Percentiles rank a stretch among this genome's conserved stretches.
Evolutionary conservation across 1,140 invertebrate genomes (phyloP).

Genomic region (Sinella curviseta): DNA sequence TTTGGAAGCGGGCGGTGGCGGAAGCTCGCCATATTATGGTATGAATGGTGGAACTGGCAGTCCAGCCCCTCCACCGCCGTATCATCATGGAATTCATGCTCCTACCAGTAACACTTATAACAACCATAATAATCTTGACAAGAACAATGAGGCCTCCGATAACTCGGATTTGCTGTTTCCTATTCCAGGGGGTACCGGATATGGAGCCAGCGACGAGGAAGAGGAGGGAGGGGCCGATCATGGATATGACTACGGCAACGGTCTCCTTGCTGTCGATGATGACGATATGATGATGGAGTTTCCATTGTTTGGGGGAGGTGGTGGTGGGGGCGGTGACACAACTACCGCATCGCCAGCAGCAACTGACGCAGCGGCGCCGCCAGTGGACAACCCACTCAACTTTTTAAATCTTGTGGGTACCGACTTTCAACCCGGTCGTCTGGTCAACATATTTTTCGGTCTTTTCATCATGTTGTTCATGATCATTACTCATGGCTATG

Average conservation of each 20-base stretch:
- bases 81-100: no score
- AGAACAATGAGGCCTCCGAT: background rate
- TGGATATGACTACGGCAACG: background rate
- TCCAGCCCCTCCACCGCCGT: no score
- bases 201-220: background rate
- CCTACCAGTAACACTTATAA: no score
- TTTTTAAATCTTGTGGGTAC: constrained; percentile 45
- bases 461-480: constrained; percentile 45
- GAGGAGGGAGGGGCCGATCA: background rate
- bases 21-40: no score
- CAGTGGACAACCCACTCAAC: constrained; percentile 34
- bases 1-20: no score
- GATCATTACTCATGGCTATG: constrained; percentile 46
- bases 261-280: background rate
- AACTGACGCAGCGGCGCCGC: background rate
- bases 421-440: constrained; percentile 48
- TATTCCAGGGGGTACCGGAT: background rate
- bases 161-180: background rate
- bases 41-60: no score
- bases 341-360: background rate
- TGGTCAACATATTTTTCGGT: constrained; percentile 49
- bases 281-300: background rate
- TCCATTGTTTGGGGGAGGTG: background rate
- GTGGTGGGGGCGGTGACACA: background rate
- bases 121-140: background rate